Conservation (phyloP, 2,888 invertebrate species). For the Tryphoninae sp. region DNA sequence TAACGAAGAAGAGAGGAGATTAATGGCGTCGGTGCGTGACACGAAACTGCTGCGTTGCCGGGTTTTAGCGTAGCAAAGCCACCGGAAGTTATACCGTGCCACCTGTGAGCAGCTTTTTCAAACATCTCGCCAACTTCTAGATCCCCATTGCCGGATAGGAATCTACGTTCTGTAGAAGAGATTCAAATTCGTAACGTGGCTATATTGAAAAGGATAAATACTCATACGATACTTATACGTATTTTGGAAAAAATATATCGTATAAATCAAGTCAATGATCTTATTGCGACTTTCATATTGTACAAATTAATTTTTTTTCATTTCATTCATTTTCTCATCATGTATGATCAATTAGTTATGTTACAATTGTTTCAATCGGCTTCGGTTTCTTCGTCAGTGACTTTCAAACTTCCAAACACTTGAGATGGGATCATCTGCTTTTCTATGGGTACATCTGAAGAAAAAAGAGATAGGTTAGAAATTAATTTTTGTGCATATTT, state of each 20-base stretch:
- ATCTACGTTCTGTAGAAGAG: no score
- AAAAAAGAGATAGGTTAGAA: slow-evolving; percentile 44
- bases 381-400: slow-evolving; percentile 77
- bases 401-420: slow-evolving; percentile 93
- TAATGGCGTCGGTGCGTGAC: slow-evolving; percentile 52
- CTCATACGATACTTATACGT: no score
- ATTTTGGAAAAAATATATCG: no score
- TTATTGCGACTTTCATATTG: not conserved
- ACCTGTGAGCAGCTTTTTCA: slow-evolving; percentile 18
- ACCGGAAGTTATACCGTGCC: slow-evolving; percentile 45
- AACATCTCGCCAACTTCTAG: not conserved
- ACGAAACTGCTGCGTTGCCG: slow-evolving; percentile 37
- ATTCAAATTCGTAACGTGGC: no score
- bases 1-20: slow-evolving; percentile 41
- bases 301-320: slow-evolving; percentile 39
- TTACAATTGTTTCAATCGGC: slow-evolving; percentile 40
- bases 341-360: slow-evolving; percentile 32
- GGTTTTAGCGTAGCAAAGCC: slow-evolving; percentile 9
- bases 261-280: no score
- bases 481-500: slow-evolving; percentile 20
- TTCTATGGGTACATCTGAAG: slow-evolving; percentile 87
- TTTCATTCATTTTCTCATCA: slow-evolving; percentile 44
- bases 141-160: not conserved
- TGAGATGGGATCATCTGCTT: slow-evolving; percentile 93
- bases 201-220: no score